A percentile compares a stretch with the other conserved stretches of the same genome.
These are phyloP conservation scores for Agelaius phoeniceus DNA, from an alignment of 2,113 vertebrate species.

Conservation along the genomic window DNA sequence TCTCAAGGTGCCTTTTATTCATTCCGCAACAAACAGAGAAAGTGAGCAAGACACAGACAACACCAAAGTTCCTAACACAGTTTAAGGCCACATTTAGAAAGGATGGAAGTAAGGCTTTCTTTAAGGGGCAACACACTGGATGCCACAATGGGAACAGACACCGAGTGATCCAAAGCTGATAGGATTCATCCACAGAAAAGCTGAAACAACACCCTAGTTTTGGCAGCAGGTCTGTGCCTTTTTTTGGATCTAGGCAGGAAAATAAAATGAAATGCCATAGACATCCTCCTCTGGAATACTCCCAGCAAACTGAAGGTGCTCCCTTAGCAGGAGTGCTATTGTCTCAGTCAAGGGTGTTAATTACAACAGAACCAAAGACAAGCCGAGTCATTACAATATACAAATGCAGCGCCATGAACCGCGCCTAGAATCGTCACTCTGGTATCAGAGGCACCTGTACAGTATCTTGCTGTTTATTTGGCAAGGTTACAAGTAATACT, in stretches of 20 bases:
- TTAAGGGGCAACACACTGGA: constrained; percentile 20
- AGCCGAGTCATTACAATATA: constrained; percentile 54
- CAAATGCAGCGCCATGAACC: constrained; percentile 66
- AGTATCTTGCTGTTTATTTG: constrained; percentile 74
- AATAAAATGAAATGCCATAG: neutral
- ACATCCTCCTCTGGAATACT: constrained; percentile 12
- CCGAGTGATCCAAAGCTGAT: neutral
- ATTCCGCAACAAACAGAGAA: constrained; percentile 24
- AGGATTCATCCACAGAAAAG: constrained; percentile 22
- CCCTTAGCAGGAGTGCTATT: neutral
- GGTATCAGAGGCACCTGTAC: constrained; percentile 75
- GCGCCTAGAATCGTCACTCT: constrained; percentile 68
- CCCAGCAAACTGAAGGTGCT: constrained; percentile 58
- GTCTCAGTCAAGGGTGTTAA: constrained; percentile 35
- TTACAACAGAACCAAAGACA: constrained; percentile 71
- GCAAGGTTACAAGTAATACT: constrained; percentile 73
- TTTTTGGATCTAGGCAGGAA: neutral
- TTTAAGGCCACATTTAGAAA: constrained; percentile 81
- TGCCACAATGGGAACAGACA: constrained; percentile 48
- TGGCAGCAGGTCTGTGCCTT: constrained; percentile 9
- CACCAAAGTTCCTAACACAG: constrained; percentile 58
- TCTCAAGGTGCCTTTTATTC: constrained; percentile 63
- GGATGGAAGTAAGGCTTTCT: constrained; percentile 79
- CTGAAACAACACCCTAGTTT: neutral
- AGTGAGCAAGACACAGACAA: constrained; percentile 54